Conservation (phyloP, 2,797 vertebrate species). For the Limnodromus scolopaceus region DNA sequence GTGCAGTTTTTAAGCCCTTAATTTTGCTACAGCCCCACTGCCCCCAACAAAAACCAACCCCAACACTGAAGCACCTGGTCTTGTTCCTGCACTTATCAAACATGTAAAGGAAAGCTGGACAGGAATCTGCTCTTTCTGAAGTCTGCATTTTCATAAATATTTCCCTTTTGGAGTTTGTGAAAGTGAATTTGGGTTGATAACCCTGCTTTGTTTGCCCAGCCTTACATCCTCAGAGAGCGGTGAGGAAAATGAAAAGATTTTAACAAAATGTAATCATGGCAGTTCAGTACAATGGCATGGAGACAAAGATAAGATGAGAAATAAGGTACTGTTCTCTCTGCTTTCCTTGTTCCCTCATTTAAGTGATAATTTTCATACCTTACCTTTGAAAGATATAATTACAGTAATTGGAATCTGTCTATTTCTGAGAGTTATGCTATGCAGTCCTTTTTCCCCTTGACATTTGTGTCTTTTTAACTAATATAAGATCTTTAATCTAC, state of each 20-base stretch:
- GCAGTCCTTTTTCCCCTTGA: slow-evolving; percentile 9
- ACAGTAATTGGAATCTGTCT: slow-evolving; percentile 71
- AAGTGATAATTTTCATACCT: slow-evolving; percentile 65
- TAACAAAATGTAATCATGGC: slow-evolving; percentile 60
- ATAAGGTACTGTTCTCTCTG: slow-evolving; percentile 38
- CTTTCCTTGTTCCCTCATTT: slow-evolving; percentile 36
- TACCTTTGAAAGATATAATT: slow-evolving; percentile 75
- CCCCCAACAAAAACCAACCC: neutral
- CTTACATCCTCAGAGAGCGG: slow-evolving; percentile 15
- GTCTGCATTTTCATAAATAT: slow-evolving; percentile 47
- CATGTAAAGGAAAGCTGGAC: slow-evolving; percentile 1
- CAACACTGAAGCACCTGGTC: neutral
- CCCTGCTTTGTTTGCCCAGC: slow-evolving; percentile 58
- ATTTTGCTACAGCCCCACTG: neutral
- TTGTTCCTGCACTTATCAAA: neutral
- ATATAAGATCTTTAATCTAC: slow-evolving; percentile 52
- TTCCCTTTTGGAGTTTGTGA: slow-evolving; percentile 42
- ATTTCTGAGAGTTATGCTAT: slow-evolving; percentile 57
- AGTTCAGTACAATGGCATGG: slow-evolving; percentile 52
- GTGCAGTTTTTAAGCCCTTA: neutral
- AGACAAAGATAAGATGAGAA: slow-evolving; percentile 72
- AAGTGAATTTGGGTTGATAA: slow-evolving; percentile 57
- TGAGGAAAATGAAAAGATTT: slow-evolving; percentile 58
- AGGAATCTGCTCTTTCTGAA: slow-evolving; percentile 30
- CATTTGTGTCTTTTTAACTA: slow-evolving; percentile 67